Evolutionary conservation across 2,797 vertebrate genomes (phyloP).

Genomic region (Sphenopsis melanotis): DNA sequence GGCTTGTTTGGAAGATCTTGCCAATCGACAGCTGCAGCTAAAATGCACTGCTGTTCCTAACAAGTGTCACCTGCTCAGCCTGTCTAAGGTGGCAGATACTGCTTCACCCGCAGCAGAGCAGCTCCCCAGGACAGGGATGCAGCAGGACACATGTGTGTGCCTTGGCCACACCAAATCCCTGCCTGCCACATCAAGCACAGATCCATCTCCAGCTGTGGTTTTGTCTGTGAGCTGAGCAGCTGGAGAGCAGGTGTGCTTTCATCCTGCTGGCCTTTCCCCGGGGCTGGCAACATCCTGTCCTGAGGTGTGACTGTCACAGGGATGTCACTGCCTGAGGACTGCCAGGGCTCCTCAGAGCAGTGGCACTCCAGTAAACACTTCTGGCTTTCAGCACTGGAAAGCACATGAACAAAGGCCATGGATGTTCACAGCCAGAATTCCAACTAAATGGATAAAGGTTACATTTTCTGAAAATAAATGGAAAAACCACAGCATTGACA

Average conservation of each 20-base stretch:
- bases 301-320: not conserved
- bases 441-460: not conserved
- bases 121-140: not conserved
- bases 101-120: not conserved
- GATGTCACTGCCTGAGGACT: not conserved
- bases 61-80: not conserved
- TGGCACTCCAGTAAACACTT: not conserved
- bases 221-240: not conserved
- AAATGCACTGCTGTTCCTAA: not conserved
- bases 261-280: not conserved
- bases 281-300: not conserved
- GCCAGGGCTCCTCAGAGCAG: not conserved
- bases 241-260: not conserved
- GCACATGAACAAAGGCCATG: not conserved
- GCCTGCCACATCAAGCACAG: not conserved
- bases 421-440: not conserved
- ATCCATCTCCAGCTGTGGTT: not conserved
- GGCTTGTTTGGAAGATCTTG: not conserved
- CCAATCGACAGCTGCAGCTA: not conserved
- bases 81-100: not conserved
- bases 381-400: not conserved
- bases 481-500: not conserved
- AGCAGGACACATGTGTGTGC: fast-evolving
- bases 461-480: not conserved
- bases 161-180: not conserved